Evolutionary conservation across 2,113 vertebrate genomes (phyloP).

Genomic region (Psophia crepitans): DNA sequence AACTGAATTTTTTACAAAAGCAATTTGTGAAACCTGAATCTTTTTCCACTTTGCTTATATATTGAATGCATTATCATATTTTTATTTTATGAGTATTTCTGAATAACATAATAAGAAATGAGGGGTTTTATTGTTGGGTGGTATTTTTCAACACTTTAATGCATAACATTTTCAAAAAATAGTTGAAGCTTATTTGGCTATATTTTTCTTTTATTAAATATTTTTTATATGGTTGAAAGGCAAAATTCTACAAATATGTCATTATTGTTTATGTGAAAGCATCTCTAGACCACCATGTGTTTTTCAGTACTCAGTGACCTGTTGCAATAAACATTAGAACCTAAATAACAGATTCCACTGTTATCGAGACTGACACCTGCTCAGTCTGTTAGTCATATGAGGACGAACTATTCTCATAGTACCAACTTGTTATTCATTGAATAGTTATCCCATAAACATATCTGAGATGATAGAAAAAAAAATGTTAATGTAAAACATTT

Average conservation of each 20-base stretch:
- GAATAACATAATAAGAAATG: neutral
- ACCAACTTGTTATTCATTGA: neutral
- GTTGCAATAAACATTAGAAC: neutral
- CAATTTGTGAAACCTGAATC: neutral
- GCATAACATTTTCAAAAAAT: neutral
- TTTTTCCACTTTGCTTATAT: neutral
- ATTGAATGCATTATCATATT: neutral
- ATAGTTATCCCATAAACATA: neutral
- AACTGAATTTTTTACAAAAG: neutral
- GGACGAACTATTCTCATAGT: neutral
- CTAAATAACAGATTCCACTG: neutral
- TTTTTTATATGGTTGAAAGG: neutral
- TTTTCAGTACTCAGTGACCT: neutral
- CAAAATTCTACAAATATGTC: neutral
- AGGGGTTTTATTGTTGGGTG: rapidly evolving
- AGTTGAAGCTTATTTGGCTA: neutral
- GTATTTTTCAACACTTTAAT: neutral
- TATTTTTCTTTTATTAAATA: neutral
- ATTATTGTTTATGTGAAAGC: neutral
- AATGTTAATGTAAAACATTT: neutral
- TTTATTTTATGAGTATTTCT: neutral
- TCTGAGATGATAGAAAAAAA: neutral
- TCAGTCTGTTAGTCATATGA: neutral
- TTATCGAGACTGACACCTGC: neutral
- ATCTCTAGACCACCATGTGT: neutral